A percentile compares a stretch with the other conserved stretches of the same genome.
Conservation (phyloP, 1,140 invertebrate genomes). For the Drosophila lacteicornis region DNA sequence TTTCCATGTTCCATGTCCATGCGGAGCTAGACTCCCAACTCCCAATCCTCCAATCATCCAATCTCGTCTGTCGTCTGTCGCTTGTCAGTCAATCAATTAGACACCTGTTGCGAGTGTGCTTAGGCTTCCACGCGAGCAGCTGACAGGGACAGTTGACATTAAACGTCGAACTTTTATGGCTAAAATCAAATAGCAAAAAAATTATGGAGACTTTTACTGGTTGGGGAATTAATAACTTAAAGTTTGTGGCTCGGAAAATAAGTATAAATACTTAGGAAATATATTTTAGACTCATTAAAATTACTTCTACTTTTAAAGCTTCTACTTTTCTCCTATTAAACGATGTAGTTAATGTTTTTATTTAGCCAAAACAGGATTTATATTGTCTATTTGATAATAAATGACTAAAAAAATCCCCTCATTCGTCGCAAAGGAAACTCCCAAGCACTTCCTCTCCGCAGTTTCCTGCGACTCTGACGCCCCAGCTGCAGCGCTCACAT, state of each 20-base stretch:
- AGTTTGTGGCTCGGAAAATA: not conserved
- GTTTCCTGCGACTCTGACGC: conserved; percentile 17
- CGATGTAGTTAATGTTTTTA: not conserved
- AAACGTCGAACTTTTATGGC: conserved; percentile 14
- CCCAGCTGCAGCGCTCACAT: not conserved
- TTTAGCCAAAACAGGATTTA: conserved; percentile 13
- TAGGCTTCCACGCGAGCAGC: conserved; percentile 22
- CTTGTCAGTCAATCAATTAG: conserved; percentile 73
- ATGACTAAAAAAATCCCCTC: not conserved
- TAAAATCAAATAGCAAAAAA: not conserved
- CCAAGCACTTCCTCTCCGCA: conserved; percentile 16
- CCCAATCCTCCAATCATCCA: conserved; percentile 38
- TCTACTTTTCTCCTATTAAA: not conserved
- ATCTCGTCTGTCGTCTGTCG: conserved; percentile 51
- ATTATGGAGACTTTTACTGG: not conserved
- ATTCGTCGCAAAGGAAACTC: conserved; percentile 14
- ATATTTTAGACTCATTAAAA: not conserved
- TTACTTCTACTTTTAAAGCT: not conserved
- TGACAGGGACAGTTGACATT: conserved; percentile 30
- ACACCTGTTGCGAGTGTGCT: conserved; percentile 61
- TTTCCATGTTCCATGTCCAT: conserved; percentile 9
- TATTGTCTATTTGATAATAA: conserved; percentile 13
- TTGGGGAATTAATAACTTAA: conserved; percentile 1
- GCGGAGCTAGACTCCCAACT: conserved; percentile 21
- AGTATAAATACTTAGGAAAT: not conserved